Evolutionary conservation across 2,113 vertebrate species (phyloP), one percentile per base, ranked within the genome.

Genomic region (Arothron firmamentum): DNA sequence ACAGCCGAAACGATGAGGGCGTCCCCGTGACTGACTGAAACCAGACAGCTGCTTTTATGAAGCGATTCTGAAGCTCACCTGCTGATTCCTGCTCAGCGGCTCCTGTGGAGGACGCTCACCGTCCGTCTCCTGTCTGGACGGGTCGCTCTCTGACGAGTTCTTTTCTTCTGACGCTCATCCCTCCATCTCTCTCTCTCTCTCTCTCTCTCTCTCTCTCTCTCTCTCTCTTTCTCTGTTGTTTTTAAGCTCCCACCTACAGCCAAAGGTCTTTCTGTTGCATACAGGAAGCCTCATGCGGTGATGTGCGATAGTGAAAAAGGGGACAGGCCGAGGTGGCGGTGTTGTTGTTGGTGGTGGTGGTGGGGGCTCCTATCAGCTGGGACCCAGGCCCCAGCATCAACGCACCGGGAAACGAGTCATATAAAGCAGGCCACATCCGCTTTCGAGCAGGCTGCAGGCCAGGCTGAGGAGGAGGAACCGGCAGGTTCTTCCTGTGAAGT

Each of bases 341-440:
- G 21, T 23, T 23, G 21, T 23, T 23, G 21, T 2, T 23, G 69
- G 21, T 10, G 20, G 18, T 14, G 3, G 14, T 13, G 47, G 43
- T 51, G 8, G 8, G 45, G 21, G 25, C 69, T 67, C 73, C 25
- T 25, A 3, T 19, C 53, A 53, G 56, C 60, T 58, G 20, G 45
- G 50, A 56, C 73, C 66, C 67, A 59, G 48, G 62, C 67, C 62
- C 46, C 14, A 34, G 52, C 34, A 28, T 38, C 23, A 15, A 20
- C 54, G 21, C 47, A 57, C 28, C 63, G 66, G 63, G 82, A 80
- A 79, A 80, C 51, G 67, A 79, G 56, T 72, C 73, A 82, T 67
- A 53, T 66, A 79, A 74, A 65, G 64, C 62, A 52, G 64, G 77
- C 87, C 86, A 78, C 90, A 91, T 91, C 88, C 88, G 89, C 81